Evolutionary conservation across 2,888 invertebrate genomes (phyloP).

Genomic region (Cylindroiulus punctatus): DNA sequence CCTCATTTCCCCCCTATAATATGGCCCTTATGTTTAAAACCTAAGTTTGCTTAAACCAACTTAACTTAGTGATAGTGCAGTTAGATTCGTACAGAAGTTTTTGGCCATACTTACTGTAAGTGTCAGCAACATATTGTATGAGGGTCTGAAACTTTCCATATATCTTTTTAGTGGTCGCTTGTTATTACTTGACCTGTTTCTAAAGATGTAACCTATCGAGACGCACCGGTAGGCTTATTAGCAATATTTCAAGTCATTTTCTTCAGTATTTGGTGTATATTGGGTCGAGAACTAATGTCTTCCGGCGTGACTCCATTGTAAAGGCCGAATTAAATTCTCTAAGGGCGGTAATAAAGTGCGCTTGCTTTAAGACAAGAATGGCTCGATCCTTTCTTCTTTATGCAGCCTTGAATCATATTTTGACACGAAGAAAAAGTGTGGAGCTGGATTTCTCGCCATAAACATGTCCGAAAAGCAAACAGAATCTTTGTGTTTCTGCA

Average conservation of each 20-base stretch:
- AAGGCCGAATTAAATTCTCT: constrained; percentile 38
- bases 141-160: not conserved
- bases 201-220: not conserved
- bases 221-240: not conserved
- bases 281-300: not conserved
- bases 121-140: no score
- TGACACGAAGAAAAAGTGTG: not conserved
- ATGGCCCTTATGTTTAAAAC: no score
- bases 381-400: constrained; percentile 33
- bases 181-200: not conserved
- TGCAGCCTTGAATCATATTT: constrained; percentile 37
- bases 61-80: no score
- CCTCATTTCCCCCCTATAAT: no score
- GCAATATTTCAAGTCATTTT: not conserved
- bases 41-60: no score
- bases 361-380: constrained; percentile 16
- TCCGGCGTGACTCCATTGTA: not conserved
- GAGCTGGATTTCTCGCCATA: not conserved
- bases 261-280: not conserved
- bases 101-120: no score
- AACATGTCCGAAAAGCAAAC: constrained; percentile 35
- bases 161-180: not conserved
- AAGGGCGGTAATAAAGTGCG: constrained; percentile 5
- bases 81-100: no score
- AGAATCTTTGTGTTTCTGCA: not conserved